These are phyloP conservation scores for Raja brachyura DNA, from an alignment of 2,113 vertebrate species.

Conservation along the genomic window DNA sequence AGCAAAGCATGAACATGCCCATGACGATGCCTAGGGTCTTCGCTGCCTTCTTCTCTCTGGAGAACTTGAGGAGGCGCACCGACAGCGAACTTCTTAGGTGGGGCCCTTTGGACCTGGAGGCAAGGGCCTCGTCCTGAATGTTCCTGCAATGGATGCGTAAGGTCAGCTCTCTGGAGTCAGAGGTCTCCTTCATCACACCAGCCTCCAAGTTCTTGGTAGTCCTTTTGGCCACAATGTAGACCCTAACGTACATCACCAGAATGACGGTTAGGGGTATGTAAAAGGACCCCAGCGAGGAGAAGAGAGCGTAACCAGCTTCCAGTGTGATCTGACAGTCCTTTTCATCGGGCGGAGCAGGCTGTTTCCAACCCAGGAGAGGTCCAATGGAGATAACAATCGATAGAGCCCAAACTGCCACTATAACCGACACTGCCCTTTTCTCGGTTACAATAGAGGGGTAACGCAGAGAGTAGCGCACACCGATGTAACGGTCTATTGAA, in stretches of 20 bases:
- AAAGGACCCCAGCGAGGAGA: slow-evolving; percentile 94
- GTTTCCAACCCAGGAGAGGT: slow-evolving; percentile 90
- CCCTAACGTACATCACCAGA: slow-evolving; percentile 87
- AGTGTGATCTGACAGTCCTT: slow-evolving; percentile 80
- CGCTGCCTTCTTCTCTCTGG: slow-evolving; percentile 90
- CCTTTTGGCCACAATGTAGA: slow-evolving; percentile 89
- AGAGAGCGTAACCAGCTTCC: slow-evolving; percentile 90
- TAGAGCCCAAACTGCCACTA: slow-evolving; percentile 81
- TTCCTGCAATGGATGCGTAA: slow-evolving; percentile 86
- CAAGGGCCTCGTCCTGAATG: slow-evolving; percentile 67
- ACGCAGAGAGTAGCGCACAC: slow-evolving; percentile 84
- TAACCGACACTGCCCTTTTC: slow-evolving; percentile 78
- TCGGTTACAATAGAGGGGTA: slow-evolving; percentile 88
- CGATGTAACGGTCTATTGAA: slow-evolving; percentile 92
- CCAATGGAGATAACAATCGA: slow-evolving; percentile 94
- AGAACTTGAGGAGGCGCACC: slow-evolving; percentile 85
- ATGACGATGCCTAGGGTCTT: slow-evolving; percentile 90
- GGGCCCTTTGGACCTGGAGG: slow-evolving; percentile 66
- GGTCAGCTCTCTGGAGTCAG: slow-evolving; percentile 85
- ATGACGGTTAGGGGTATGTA: slow-evolving; percentile 89
- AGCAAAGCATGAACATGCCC: slow-evolving; percentile 88
- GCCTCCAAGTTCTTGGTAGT: slow-evolving; percentile 93
- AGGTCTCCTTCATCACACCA: slow-evolving; percentile 89
- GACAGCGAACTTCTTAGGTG: slow-evolving; percentile 79
- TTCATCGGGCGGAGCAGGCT: slow-evolving; percentile 78